phyloP scores from a whole-genome alignment of 1,140 invertebrate genomes.

The Heliconius congener region DNA sequence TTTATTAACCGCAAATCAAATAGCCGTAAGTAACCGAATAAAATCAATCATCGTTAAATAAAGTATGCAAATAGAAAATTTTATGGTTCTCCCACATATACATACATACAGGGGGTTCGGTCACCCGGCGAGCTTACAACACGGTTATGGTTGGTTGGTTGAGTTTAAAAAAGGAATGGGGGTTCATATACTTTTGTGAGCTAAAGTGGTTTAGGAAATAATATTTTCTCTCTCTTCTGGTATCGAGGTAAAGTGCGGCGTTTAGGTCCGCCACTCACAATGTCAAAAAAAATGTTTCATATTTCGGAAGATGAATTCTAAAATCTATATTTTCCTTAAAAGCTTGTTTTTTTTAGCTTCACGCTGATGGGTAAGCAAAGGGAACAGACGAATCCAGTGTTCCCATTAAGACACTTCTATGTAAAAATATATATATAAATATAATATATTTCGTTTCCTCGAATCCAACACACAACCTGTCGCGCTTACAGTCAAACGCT shows the following conservation, averaged over 20 bases:
- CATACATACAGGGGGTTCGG: background rate
- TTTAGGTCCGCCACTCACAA: too few species aligned
- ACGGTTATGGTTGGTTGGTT: background rate
- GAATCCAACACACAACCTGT: background rate
- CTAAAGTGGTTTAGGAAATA: too few species aligned
- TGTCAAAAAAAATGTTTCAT: too few species aligned
- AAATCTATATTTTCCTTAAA: too few species aligned
- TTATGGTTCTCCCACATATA: conserved; percentile 7
- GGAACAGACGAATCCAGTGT: too few species aligned
- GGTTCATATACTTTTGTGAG: background rate
- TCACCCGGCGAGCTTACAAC: background rate
- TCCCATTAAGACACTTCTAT: too few species aligned
- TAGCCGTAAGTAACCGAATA: conserved; percentile 1
- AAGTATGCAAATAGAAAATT: conserved; percentile 28
- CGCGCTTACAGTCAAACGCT: background rate
- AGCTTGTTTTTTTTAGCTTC: too few species aligned
- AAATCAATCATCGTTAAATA: conserved; percentile 24
- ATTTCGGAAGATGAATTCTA: too few species aligned
- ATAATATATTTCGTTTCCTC: background rate
- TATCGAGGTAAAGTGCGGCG: too few species aligned
- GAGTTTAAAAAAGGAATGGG: background rate
- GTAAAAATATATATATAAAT: too few species aligned
- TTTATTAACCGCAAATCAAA: conserved; percentile 9
- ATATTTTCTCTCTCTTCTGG: too few species aligned
- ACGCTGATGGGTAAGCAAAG: too few species aligned